These are phyloP conservation scores for Iguana delicatissima DNA, from an alignment of 2,797 vertebrate genomes.

Conservation along the genomic window DNA sequence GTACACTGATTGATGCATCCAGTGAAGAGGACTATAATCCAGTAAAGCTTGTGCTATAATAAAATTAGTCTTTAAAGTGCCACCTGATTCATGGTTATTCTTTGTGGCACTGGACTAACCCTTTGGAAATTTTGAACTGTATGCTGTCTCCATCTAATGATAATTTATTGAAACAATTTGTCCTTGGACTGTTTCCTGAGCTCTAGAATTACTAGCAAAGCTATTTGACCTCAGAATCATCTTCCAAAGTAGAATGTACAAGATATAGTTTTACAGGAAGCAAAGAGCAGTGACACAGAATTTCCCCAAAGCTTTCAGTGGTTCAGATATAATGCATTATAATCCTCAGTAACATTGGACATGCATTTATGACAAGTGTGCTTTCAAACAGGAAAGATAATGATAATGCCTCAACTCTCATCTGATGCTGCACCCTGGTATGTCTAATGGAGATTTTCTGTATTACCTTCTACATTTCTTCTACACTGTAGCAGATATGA, in stretches of 20 bases:
- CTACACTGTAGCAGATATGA: not conserved
- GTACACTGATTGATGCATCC: not conserved
- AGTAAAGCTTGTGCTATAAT: not conserved
- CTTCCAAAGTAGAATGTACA: constrained; percentile 20
- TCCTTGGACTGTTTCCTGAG: constrained; percentile 10
- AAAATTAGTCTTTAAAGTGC: not conserved
- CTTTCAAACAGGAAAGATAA: not conserved
- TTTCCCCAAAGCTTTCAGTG: not conserved
- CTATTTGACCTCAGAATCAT: not conserved
- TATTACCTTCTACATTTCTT: not conserved
- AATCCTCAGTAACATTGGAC: not conserved
- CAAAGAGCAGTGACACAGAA: constrained; percentile 20
- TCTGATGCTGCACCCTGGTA: not conserved
- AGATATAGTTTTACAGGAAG: constrained; percentile 30
- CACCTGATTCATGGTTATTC: not conserved
- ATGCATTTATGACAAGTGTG: constrained; percentile 7
- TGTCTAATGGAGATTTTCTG: not conserved
- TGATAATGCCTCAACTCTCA: not conserved
- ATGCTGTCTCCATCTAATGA: not conserved
- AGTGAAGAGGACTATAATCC: not conserved
- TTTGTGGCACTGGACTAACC: not conserved
- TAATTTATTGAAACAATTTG: not conserved
- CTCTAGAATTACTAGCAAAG: constrained; percentile 30
- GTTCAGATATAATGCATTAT: constrained; percentile 23
- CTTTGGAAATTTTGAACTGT: not conserved